Conservation (phyloP, 2,797 vertebrate species). For the Eutrigla gurnardus region DNA sequence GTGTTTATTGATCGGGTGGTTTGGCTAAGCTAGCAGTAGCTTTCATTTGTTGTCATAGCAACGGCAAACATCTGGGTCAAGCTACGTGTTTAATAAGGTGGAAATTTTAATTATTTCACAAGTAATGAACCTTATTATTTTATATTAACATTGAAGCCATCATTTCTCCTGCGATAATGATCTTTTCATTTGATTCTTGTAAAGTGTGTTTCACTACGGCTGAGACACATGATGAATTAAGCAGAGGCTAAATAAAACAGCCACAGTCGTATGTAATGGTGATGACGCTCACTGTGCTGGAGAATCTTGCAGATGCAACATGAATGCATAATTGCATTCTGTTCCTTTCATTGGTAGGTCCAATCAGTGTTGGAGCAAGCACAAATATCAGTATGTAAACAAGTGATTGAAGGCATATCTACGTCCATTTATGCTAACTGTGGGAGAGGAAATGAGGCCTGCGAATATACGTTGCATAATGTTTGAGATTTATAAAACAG, state of each 20-base stretch:
- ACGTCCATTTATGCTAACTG: not conserved
- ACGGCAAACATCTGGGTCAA: too few species aligned
- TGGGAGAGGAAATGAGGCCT: not conserved
- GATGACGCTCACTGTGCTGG: not conserved
- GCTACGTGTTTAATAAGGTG: too few species aligned
- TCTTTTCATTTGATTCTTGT: too few species aligned
- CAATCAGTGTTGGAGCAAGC: not conserved
- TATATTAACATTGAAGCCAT: too few species aligned
- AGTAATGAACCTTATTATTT: too few species aligned
- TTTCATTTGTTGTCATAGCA: too few species aligned
- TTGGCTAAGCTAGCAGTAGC: too few species aligned
- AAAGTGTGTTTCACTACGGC: too few species aligned
- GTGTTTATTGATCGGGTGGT: too few species aligned
- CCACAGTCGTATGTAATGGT: not conserved
- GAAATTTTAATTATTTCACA: too few species aligned
- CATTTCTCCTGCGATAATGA: too few species aligned
- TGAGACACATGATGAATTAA: too few species aligned
- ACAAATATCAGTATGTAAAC: not conserved
- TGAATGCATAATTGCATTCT: not conserved
- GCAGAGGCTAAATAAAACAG: not conserved
- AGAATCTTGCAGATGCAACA: not conserved
- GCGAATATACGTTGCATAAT: not conserved
- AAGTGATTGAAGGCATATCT: not conserved
- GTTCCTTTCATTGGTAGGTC: not conserved
- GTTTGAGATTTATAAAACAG: not conserved